These are phyloP conservation scores for Helostoma temminkii DNA, from an alignment of 2,797 vertebrate species.

Conservation along the genomic window DNA sequence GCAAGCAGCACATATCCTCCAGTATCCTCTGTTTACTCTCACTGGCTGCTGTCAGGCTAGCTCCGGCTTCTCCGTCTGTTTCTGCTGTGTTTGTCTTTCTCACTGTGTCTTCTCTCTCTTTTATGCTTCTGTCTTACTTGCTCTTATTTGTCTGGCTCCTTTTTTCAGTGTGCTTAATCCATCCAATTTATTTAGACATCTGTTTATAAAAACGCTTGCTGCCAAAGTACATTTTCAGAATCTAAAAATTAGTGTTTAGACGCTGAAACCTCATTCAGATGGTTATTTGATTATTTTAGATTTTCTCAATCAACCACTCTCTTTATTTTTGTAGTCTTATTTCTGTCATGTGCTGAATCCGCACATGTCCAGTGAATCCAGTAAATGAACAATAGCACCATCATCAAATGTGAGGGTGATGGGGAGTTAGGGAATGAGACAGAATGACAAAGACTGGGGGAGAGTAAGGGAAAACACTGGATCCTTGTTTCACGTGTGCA, in stretches of 20 bases:
- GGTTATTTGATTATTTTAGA: background rate
- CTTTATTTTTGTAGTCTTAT: background rate
- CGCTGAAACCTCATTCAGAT: conserved; percentile 15
- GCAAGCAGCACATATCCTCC: conserved; percentile 54
- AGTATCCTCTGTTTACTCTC: conserved; percentile 56
- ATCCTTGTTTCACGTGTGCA: conserved; percentile 66
- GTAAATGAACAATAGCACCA: conserved; percentile 40
- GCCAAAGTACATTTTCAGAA: conserved; percentile 5
- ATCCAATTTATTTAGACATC: background rate
- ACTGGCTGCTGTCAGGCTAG: conserved; percentile 21
- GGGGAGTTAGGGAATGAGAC: conserved; percentile 4
- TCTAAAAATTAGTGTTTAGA: conserved; percentile 5
- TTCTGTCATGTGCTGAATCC: background rate
- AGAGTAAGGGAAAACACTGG: conserved; percentile 57
- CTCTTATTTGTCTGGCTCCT: background rate
- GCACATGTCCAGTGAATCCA: conserved; percentile 38
- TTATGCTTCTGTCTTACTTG: conserved; percentile 5
- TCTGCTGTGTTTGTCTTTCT: conserved; percentile 44
- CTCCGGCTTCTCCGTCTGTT: conserved; percentile 26
- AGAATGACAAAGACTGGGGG: conserved; percentile 30
- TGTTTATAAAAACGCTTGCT: background rate
- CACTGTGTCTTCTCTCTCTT: conserved; percentile 8
- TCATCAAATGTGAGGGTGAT: conserved; percentile 24
- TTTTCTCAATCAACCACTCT: background rate
- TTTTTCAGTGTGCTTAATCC: conserved; percentile 9